phyloP scores from a whole-genome alignment of 2,888 invertebrate genomes.

The Lysandra bellargus region DNA sequence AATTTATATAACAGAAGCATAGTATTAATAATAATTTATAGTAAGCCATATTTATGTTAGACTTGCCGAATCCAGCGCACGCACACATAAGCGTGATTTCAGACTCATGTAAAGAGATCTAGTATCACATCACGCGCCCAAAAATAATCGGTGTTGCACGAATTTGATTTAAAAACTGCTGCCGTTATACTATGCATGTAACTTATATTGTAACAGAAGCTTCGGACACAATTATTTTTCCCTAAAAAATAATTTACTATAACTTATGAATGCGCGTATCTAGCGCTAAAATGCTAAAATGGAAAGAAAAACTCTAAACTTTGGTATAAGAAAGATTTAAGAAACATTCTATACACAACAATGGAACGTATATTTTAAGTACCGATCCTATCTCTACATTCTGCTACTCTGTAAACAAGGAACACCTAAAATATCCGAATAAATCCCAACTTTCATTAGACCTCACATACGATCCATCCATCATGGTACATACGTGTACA shows the following conservation, averaged over 20 bases:
- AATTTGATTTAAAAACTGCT: no score
- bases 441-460: slow-evolving; percentile 37
- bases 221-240: slow-evolving; percentile 65
- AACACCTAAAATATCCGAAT: slow-evolving; percentile 16
- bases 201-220: no score
- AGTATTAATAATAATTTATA: no score
- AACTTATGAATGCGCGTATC: slow-evolving; percentile 23
- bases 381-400: background rate
- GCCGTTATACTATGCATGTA: no score
- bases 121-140: no score
- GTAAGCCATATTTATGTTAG: no score
- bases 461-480: slow-evolving; percentile 64
- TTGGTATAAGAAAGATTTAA: background rate
- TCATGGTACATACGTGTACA: slow-evolving; percentile 71
- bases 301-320: background rate
- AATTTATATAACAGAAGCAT: slow-evolving; percentile 68
- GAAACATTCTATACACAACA: background rate
- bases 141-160: no score
- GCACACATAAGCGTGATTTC: no score
- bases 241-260: slow-evolving; percentile 2
- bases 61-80: no score
- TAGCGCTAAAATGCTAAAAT: background rate
- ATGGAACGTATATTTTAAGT: background rate
- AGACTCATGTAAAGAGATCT: no score
- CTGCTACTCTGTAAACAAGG: background rate